Base-by-base conservation (phyloP, 1,140 invertebrate species). In the Dendroctonus valens region DNA sequence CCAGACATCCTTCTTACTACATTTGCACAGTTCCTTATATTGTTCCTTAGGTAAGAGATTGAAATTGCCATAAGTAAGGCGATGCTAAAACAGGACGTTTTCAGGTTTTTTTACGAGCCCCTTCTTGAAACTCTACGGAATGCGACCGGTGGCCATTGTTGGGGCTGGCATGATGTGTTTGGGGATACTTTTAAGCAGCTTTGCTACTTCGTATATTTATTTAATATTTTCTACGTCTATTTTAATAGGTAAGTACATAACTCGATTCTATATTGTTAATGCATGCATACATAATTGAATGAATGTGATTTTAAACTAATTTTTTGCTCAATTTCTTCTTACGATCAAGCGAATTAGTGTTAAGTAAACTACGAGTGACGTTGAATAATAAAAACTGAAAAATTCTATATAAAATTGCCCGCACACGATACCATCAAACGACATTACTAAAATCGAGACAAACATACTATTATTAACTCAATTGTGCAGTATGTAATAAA, bases 81-180 rank as follows among this genome's bases (percentile, higher is more conserved):
- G n/a, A 54, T 39, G 42, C 12, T 53, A 44, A 48, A 50, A 61
- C 44, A 44, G 8, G 5, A 6, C 12, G n/a, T 44, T 70, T 67
- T 73, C 26, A 68, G 77, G 77, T 11, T 72, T 78, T 50, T 69
- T 78, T 44, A 71, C 72, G 39, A 77, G 75, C 14, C 77, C 77
- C 7, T 66, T 78, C n/a, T 49, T 78, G 41, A 77, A 76, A 67
- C 67, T 60, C 54, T 77, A 74, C 59, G 69, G 69, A 41, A 76
- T 72, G 58, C 62, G 70, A 48, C 67, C 66, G 11, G 72, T 76
- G 0, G 74, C 75, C 6, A 66, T 75, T 49, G 26, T 70, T 48
- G 77, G 76, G 9, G 66, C 69, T 9, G 52, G 41, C 5, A 11
- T 78, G 0, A 70, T 77, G 65, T 74, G 70, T 52, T 39, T 70